A percentile compares a stretch with the other conserved stretches of the same genome.
phyloP scores from a whole-genome alignment of 2,888 invertebrate genomes.

The Acrobasis consociella region DNA sequence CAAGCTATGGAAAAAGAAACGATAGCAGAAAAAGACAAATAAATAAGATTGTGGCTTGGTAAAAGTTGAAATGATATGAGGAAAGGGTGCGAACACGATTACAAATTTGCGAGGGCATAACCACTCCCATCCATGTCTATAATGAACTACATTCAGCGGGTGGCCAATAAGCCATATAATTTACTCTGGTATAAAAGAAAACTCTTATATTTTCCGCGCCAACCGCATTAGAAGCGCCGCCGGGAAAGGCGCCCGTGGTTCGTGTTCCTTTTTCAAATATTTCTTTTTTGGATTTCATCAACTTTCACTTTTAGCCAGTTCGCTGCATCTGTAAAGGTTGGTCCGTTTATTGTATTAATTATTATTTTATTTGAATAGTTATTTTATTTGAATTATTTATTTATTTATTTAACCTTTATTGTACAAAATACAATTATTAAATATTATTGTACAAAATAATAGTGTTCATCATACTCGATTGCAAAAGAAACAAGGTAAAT shows the following conservation, averaged over 20 bases:
- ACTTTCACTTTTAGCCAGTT: slow-evolving; percentile 27
- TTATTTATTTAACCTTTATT: no score
- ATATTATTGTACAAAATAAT: no score
- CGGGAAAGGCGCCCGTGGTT: slow-evolving; percentile 54
- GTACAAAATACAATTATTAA: no score
- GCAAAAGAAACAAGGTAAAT: background rate
- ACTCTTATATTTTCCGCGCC: slow-evolving; percentile 34
- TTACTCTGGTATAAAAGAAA: slow-evolving; percentile 70
- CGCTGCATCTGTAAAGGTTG: slow-evolving; percentile 43
- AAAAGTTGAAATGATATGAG: slow-evolving; percentile 49
- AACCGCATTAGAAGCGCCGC: slow-evolving; percentile 54
- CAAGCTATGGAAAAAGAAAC: slow-evolving; percentile 33
- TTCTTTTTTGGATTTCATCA: slow-evolving; percentile 25
- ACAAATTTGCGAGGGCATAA: slow-evolving; percentile 64
- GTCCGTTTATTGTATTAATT: no score
- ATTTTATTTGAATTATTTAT: no score
- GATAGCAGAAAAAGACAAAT: slow-evolving; percentile 13
- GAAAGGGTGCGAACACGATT: slow-evolving; percentile 68
- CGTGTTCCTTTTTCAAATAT: slow-evolving; percentile 36
- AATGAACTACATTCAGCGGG: slow-evolving; percentile 78
- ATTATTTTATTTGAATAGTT: no score
- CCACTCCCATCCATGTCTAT: slow-evolving; percentile 67
- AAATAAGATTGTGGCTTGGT: slow-evolving; percentile 29
- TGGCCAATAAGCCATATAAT: slow-evolving; percentile 65
- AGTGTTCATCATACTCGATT: no score